Percentiles rank a stretch among this genome's conserved stretches.
Conservation (phyloP, 2,113 vertebrate genomes). For the Thalassarche chlororhynchos region DNA sequence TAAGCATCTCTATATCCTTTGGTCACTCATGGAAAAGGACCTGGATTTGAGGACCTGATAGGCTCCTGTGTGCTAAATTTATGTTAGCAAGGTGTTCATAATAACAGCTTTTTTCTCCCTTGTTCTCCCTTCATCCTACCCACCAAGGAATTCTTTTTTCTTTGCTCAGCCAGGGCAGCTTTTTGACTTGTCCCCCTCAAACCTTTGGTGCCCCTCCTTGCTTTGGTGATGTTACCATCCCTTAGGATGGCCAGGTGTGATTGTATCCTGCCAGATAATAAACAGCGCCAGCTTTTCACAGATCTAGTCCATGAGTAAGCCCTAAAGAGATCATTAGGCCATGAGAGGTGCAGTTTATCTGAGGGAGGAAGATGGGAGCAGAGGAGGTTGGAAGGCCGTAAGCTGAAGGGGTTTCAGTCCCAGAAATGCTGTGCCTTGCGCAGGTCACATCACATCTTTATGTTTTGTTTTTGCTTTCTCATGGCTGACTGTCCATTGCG, state of each 20-base stretch:
- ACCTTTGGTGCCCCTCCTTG: not conserved
- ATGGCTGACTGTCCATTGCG: accelerated
- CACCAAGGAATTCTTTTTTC: not conserved
- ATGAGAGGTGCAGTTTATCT: accelerated
- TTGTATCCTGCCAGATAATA: not conserved
- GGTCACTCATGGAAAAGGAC: not conserved
- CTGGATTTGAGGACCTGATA: not conserved
- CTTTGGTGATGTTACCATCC: not conserved
- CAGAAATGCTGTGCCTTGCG: not conserved
- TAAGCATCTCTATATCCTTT: not conserved
- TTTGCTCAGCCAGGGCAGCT: not conserved
- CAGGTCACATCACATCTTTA: not conserved
- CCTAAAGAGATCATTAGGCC: not conserved
- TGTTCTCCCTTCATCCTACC: not conserved
- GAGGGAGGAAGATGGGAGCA: not conserved
- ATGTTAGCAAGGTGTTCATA: not conserved
- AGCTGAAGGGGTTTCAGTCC: not conserved
- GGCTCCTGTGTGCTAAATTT: not conserved
- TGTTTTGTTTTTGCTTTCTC: not conserved
- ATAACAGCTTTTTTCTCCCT: not conserved
- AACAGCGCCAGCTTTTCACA: not conserved
- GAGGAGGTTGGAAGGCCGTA: not conserved
- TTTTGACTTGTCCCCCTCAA: not conserved
- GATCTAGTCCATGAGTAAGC: not conserved
- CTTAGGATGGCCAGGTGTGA: not conserved